Evolutionary conservation across 2,888 invertebrate genomes (phyloP), one percentile per base, ranked within the genome.

Genomic region (Drosophila trichaetosa): DNA sequence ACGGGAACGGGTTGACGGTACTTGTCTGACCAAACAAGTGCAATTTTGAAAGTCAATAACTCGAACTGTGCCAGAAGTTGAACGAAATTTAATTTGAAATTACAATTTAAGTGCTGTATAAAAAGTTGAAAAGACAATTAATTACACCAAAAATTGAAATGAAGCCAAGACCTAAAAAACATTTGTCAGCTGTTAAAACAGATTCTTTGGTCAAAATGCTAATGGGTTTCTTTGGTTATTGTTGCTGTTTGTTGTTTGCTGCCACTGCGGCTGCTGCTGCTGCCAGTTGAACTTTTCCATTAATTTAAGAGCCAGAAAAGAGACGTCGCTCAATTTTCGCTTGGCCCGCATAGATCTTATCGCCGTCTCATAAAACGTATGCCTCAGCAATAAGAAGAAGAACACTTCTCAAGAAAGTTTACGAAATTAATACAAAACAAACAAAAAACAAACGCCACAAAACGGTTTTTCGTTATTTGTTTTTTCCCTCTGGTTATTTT

Each of bases 171-270:
- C 46, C 46, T 36, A 8, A 60, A 59, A 70, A 69, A 69, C 83
- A 83, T 79, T 86, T 85, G 83, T 88, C 83, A 85, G 85, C 85
- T 86, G 89, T 81, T 81, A 76, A 88, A 85, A 78, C 73, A 79
- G 80, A 85, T 72, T 82, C 72, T 69, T 70, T 40, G 66, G 63
- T 68, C 70, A 66, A 76, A 83, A 83, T 83, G 87, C 78, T 88
- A 83, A 86, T 86, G 87, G 73, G 58, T 80, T 74, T 73, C 60
- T 58, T 18, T 16, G 62, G n/a, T 40, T 64, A 27, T 18, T 58
- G 27, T 31, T 64, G 59, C 58, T 71, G 49, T 36, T 54, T 46
- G 24, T 24, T 24, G 21, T 46, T 24, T 48, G 64, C 31, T 49
- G 38, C 18, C 40, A 54, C 36, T 67, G 56, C 33, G 42, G 48